These are phyloP conservation scores for Prolemur simus DNA, from an alignment of 2,113 vertebrate species.

Conservation along the genomic window DNA sequence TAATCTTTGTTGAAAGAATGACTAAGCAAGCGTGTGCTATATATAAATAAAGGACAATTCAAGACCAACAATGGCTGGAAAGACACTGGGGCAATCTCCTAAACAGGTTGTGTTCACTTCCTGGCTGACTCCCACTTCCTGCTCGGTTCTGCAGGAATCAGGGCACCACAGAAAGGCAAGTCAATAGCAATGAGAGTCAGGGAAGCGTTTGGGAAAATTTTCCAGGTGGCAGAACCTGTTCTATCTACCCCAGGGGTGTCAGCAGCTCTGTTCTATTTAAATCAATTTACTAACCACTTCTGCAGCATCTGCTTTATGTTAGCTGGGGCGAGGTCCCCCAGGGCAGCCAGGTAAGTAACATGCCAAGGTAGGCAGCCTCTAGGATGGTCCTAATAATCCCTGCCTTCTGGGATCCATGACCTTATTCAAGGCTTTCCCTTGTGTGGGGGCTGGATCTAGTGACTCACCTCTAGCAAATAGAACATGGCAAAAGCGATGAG, in stretches of 20 bases:
- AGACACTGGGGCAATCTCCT: background rate
- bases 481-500: background rate
- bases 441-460: background rate
- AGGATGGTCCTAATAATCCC: background rate
- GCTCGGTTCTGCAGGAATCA: background rate
- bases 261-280: background rate
- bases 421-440: background rate
- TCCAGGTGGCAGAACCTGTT: background rate
- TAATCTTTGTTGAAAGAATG: background rate
- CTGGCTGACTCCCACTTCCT: background rate
- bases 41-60: background rate
- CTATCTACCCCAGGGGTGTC: background rate
- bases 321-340: background rate
- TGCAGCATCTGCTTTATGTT: background rate
- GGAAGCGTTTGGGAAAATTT: background rate
- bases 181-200: background rate
- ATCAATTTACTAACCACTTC: background rate
- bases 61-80: background rate
- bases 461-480: background rate
- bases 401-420: too few relatives aligned
- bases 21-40: background rate
- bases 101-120: background rate
- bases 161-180: too few relatives aligned
- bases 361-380: background rate
- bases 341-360: background rate